Base-by-base conservation (phyloP, 2,888 invertebrate species). In the Gibbula magus region DNA sequence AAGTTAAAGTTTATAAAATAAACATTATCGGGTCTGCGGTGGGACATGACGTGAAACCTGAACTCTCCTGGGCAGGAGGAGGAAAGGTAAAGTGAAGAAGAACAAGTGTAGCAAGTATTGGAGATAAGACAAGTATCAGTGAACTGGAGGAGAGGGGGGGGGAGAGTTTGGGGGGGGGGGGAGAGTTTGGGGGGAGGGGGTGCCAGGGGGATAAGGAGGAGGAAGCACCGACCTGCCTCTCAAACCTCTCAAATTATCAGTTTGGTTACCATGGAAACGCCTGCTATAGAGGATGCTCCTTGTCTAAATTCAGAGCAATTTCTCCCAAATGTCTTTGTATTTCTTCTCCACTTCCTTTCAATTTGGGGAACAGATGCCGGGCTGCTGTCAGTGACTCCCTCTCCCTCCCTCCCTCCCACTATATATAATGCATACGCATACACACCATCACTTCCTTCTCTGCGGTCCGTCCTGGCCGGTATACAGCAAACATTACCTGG, bases 241-340 rank as follows among this genome's bases (percentile, higher is more conserved):
- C 61, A 61, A 61, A 61, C 61, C 61, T 61, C 61, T 61, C 61
- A 61, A 61, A 61, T 61, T 61, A 61, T 61, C 61, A 61, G 61
- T 61, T 61, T 29, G 61, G 61, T 61, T 61, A 25, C 61, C 61
- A 61, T 61, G 61, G 61, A 61, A 29, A 61, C 61, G 61, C 61
- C 61, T 61, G 61, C 29, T n/a, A 61, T 61, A 61, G 61, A 61
- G 61, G 61, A 61, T 61, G 61, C 61, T 61, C 61, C 61, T 29
- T 61, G 61, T 61, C 61, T 61, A 61, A 61, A 61, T 61, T 61
- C 61, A 61, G 61, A 61, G 61, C 61, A 61, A 61, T 61, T 61
- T 61, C 61, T 61, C 61, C 61, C 61, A 61, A 61, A 61, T 61
- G 61, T 61, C 61, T 61, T 61, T 29, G 61, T 61, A 61, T 61